Evolutionary conservation across 2,888 invertebrate genomes (phyloP), one percentile per base, ranked within the genome.

Genomic region (Cataglyphis altisquamis): DNA sequence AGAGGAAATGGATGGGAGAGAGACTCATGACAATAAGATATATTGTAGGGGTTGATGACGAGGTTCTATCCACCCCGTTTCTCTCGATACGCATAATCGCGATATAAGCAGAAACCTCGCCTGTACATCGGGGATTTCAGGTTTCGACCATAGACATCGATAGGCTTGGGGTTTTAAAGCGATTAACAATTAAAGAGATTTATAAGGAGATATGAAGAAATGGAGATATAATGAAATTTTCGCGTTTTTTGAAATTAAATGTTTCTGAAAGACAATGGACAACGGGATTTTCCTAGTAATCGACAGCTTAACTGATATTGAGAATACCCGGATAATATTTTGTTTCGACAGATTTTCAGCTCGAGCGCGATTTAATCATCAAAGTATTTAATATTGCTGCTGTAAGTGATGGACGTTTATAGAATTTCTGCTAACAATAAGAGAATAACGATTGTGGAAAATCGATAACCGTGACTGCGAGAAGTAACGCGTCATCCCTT

Each of bases 31-130:
- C 78, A 78, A 78, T 78, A 78, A 80, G 78, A 80, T 80, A 70
- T 80, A 70, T 80, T 78, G 25, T 48, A 70, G 60, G 70, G 78
- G 60, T 70, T 80, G 60, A 60, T 32, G 39, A 45, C 78, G 29
- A 60, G n/a, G 15, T 45, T 68, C 29, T 12, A 60, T 25, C 60
- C 70, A 66, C 36, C 52, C 68, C 57, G 39, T 68, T 78, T 68
- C 68, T 68, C 77, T 48, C 32, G 57, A 5, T 36, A 68, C 78
- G 78, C 78, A 78, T 78, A 70, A 78, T 78, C 70, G 78, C 60
- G 72, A 12, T 9, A 62, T 80, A 80, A 80, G 60, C 45, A 48
- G 70, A 60, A 75, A 78, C 18, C n/a, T 21, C 5, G 8, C 25
- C 18, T 25, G 15, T 68, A 60, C 45, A 78, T n/a, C 41, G n/a